Conservation (phyloP, 2,888 invertebrate species). For the Polydrusus pterygomalis region DNA sequence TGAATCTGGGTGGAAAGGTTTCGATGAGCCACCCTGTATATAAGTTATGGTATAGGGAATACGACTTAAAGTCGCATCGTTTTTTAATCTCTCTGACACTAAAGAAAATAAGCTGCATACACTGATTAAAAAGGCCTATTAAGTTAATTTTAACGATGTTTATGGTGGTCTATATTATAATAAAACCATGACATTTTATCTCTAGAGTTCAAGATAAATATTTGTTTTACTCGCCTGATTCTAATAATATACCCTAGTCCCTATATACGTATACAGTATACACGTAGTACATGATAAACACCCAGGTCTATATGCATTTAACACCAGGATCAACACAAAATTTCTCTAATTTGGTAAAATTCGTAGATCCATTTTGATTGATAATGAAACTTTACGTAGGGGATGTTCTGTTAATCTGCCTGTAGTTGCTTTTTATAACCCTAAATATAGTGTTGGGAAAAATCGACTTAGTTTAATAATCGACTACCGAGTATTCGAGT, state of each 20-base stretch:
- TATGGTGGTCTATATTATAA: conserved; percentile 44
- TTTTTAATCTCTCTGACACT: neutral
- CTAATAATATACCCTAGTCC: conserved; percentile 39
- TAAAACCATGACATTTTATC: conserved; percentile 47
- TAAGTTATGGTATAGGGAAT: no score
- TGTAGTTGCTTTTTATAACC: no score
- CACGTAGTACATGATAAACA: conserved; percentile 32
- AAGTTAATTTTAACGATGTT: conserved; percentile 30
- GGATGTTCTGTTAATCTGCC: no score
- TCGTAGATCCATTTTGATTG: neutral
- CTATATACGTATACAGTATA: conserved; percentile 16
- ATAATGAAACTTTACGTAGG: neutral
- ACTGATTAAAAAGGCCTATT: conserved; percentile 8
- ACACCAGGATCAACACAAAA: neutral
- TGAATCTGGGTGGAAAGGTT: no score
- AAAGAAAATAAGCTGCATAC: conserved; percentile 9
- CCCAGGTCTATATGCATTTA: neutral
- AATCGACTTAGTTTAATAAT: no score
- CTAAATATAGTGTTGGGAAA: no score
- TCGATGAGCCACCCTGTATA: no score
- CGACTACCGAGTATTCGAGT: no score
- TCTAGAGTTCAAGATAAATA: conserved; percentile 41
- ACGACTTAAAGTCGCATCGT: no score
- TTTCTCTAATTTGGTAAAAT: neutral
- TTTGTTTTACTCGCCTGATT: conserved; percentile 41